phyloP scores from a whole-genome alignment of 2,888 invertebrate species.

The Noctua pronuba region DNA sequence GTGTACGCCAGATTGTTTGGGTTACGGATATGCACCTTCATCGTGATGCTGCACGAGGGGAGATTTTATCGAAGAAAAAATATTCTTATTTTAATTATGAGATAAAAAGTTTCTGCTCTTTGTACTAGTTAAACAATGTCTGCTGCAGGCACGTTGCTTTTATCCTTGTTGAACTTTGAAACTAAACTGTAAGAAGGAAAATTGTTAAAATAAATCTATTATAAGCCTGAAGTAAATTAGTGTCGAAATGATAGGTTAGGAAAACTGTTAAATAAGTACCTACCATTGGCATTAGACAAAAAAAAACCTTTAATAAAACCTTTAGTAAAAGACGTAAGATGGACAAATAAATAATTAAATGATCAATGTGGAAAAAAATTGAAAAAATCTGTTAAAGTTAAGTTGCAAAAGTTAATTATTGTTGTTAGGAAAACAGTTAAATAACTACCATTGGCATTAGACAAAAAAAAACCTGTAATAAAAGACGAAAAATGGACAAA shows the following conservation, averaged over 20 bases:
- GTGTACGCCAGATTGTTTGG: constrained; percentile 74
- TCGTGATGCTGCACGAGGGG: constrained; percentile 33
- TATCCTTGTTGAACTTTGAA: neutral
- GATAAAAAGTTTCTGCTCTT: neutral
- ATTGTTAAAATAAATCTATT: neutral
- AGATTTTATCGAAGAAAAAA: constrained; percentile 3
- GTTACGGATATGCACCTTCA: constrained; percentile 66
- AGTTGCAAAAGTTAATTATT: no score
- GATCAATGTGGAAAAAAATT: neutral
- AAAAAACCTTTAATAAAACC: neutral
- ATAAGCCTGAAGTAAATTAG: neutral
- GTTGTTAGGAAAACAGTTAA: no score
- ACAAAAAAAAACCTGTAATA: neutral
- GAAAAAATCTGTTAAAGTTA: no score
- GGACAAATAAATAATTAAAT: neutral
- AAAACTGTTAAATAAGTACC: neutral
- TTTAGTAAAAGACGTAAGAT: neutral
- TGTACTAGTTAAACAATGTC: neutral
- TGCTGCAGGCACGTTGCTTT: neutral
- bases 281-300: neutral
- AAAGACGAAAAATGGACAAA: no score
- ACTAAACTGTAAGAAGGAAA: neutral
- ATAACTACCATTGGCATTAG: no score
- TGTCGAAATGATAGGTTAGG: neutral
- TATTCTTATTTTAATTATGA: constrained; percentile 16